Percentiles rank a stretch among this genome's conserved stretches.
phyloP scores from a whole-genome alignment of 2,113 vertebrate genomes.

The Sorex araneus region DNA sequence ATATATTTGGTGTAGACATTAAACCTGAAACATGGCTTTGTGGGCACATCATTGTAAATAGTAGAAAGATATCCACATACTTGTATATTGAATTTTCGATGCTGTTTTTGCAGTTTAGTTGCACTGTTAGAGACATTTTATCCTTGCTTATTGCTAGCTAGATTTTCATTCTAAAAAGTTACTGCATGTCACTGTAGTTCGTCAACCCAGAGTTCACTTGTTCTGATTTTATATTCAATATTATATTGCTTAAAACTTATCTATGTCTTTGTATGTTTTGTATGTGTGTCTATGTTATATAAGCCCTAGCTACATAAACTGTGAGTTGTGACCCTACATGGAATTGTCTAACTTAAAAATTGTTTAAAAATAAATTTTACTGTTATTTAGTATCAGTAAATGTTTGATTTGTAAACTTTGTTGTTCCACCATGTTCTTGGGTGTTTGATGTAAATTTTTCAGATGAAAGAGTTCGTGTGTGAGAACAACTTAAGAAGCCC shows the following conservation, averaged over 20 bases:
- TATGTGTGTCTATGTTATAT: not conserved
- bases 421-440: not conserved
- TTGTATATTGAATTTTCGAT: accelerated
- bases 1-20: not conserved
- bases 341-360: too few species aligned
- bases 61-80: not conserved
- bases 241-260: not conserved
- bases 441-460: too few species aligned
- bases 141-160: not conserved
- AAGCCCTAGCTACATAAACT: too few species aligned
- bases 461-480: too few species aligned
- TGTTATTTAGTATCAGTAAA: too few species aligned
- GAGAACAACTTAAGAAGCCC: too few species aligned
- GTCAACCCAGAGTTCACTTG: not conserved
- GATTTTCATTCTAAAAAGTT: not conserved
- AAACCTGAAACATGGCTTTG: not conserved
- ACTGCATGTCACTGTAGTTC: not conserved
- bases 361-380: too few species aligned
- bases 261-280: not conserved
- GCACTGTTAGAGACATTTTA: not conserved
- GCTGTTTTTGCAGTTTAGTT: not conserved
- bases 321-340: too few species aligned
- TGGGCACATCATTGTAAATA: not conserved
- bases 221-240: not conserved
- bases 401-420: not conserved